Conservation (phyloP, 1,140 invertebrate species). For the Drosophila pseudoobscura region DNA sequence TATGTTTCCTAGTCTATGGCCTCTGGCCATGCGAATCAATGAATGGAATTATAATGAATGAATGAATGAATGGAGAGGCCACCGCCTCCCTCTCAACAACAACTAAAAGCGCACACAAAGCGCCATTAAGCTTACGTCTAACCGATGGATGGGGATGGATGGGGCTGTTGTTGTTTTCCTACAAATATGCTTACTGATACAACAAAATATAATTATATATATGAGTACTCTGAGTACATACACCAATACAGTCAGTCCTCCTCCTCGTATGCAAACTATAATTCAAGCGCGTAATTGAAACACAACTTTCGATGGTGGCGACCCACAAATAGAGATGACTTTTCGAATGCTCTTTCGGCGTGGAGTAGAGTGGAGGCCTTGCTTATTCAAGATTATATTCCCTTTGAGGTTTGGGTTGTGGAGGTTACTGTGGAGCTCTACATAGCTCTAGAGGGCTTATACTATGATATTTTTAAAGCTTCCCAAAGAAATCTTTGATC, state of each 20-base stretch:
- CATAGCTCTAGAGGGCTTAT: no score
- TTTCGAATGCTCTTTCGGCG: background rate
- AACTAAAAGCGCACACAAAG: slow-evolving; percentile 39
- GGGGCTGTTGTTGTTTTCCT: slow-evolving; percentile 12
- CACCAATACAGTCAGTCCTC: background rate
- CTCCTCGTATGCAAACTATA: slow-evolving; percentile 9
- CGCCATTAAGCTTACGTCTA: slow-evolving; percentile 52
- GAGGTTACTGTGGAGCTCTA: no score
- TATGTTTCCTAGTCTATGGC: slow-evolving; percentile 15
- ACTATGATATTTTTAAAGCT: no score
- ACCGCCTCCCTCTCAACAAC: background rate
- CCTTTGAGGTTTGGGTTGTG: no score
- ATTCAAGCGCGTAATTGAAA: slow-evolving; percentile 24
- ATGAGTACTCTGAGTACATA: background rate
- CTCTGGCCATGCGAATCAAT: slow-evolving; percentile 60
- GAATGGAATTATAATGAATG: slow-evolving; percentile 62
- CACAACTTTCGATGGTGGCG: background rate
- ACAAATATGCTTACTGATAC: slow-evolving; percentile 40
- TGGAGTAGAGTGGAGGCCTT: no score
- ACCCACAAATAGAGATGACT: background rate
- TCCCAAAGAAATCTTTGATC: no score
- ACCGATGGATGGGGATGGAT: slow-evolving; percentile 2
- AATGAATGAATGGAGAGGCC: slow-evolving; percentile 46
- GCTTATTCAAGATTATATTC: no score
- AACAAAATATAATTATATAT: slow-evolving; percentile 52